Base-by-base conservation (phyloP, 2,797 vertebrate species). In the Cyprinella venusta region DNA sequence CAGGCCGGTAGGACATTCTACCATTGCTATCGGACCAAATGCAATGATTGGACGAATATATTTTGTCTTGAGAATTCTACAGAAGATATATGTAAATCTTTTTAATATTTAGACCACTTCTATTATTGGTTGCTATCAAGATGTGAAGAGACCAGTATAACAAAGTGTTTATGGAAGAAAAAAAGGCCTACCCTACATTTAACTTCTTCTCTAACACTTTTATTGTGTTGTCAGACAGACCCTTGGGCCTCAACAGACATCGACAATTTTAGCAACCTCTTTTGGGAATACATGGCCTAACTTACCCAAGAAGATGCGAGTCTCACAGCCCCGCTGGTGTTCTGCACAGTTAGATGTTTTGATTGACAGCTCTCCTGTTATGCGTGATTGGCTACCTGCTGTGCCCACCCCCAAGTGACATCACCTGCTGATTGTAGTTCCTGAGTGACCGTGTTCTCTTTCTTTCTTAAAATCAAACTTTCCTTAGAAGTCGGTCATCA, bases 381-480 rank as follows among this genome's bases (percentile, higher is more conserved):
- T 87, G 85, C 54, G 79, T 89, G 91, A 91, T 90, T 90, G 91
- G 89, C 90, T 86, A 88, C 93, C 85, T 80, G 89, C 90, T 89
- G 90, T 78, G 88, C 85, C 87, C 84, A 88, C 87, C 91, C 84
- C 87, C 68, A 64, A 76, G 88, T 86, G 87, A 90, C 91, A 90
- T 90, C 92, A 91, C 93, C 91, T 91, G 92, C 93, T 92, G 92
- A 90, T 93, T 88, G 48, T 90, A 89, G 88, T 89, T 90, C 42
- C 42, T 78, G 52, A 83, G 38, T 72, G 70, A 65, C 76, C 19
- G 10, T 78, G 42, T 78, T 78, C 16, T 15, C 24, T 7, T 15
- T 26, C 30, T 19, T 38, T 16, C 16, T 72, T 45, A 9, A 72
- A 33, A 12, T n/a, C 48, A 54, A 71, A 71, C 54, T 52, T 38